Conservation (phyloP, 1,140 invertebrate species). For the Anoplolepis gracilipes region DNA sequence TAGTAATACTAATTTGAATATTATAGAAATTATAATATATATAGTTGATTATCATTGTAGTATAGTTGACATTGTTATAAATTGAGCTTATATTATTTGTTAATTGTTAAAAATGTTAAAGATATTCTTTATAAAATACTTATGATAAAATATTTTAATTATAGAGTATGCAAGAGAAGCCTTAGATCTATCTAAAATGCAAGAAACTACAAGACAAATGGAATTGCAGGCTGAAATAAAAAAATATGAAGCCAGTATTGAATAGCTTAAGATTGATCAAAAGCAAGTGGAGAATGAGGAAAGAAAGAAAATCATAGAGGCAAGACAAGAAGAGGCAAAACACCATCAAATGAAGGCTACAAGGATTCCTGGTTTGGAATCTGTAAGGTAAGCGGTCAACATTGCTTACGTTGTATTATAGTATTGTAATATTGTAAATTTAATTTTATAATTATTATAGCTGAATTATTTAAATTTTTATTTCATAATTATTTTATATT, state of each 20-base stretch:
- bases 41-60: neutral
- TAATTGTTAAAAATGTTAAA: neutral
- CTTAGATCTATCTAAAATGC: slow-evolving; percentile 96
- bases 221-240: slow-evolving; percentile 95
- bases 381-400: slow-evolving; percentile 91
- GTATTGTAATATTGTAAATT: neutral
- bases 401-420: slow-evolving; percentile 17
- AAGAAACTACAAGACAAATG: slow-evolving; percentile 95
- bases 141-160: neutral
- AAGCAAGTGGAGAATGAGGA: slow-evolving; percentile 96
- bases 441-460: slow-evolving; percentile 31
- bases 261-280: slow-evolving; percentile 96
- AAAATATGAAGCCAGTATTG: slow-evolving; percentile 96
- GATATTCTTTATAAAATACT: neutral
- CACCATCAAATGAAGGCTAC: slow-evolving; percentile 96
- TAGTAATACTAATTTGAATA: neutral
- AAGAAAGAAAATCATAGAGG: slow-evolving; percentile 95
- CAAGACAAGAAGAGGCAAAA: slow-evolving; percentile 97
- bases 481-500: too few species aligned
- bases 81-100: neutral
- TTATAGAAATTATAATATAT: neutral
- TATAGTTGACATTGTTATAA: too few species aligned
- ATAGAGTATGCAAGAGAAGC: slow-evolving; percentile 97
- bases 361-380: slow-evolving; percentile 96
- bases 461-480: too few species aligned